Evolutionary conservation across 1,140 invertebrate species (phyloP), one percentile per base, ranked within the genome.

Genomic region (Euwallacea fornicatus): DNA sequence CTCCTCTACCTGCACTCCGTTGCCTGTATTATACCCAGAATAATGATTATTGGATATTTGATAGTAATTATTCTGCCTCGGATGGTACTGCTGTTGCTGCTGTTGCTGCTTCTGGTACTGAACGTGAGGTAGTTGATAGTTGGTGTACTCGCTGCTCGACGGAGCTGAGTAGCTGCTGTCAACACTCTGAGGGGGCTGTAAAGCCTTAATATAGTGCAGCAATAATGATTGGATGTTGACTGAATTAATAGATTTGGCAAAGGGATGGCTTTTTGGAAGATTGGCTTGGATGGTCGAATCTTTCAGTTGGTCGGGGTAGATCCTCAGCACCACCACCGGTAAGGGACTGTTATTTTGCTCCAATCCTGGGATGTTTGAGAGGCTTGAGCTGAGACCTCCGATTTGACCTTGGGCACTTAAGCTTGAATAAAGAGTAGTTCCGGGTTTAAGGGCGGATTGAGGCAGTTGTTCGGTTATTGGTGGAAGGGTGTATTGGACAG

Each of bases 281-380:
- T 86, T 85, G 4, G 86, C 81, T 76, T 86, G 85, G 4, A 87
- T 68, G 6, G 81, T 80, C 9, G 83, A 83, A 77, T 84, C 84
- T 54, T 81, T 82, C 8, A 87, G 77, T 69, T 85, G 85, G 47
- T 84, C 85, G 64, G 83, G 86, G 47, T 84, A 85, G 46, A 87
- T 82, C 75, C 85, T 82, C 41, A 87, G 73, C 16, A 86, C 84
- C 68, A 86, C 79, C 16, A 87, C 85, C 42, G 86, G 86, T 13
- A 86, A 83, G 6, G 84, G 81, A 69, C 81, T 78, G 68, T 60
- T 13, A 55, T 65, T 65, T 15, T 67, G 66, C 33, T 61, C 42
- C 9, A 66, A 58, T 16, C 60, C 60, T 53, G 62, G 56, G 21
- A 63, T 58, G 46, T 73, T 42, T 21, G 80, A 77, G 42, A 76